Percentiles rank a stretch among this genome's conserved stretches.
phyloP scores from a whole-genome alignment of 1,140 invertebrate species.

The Drosophila bocqueti region DNA sequence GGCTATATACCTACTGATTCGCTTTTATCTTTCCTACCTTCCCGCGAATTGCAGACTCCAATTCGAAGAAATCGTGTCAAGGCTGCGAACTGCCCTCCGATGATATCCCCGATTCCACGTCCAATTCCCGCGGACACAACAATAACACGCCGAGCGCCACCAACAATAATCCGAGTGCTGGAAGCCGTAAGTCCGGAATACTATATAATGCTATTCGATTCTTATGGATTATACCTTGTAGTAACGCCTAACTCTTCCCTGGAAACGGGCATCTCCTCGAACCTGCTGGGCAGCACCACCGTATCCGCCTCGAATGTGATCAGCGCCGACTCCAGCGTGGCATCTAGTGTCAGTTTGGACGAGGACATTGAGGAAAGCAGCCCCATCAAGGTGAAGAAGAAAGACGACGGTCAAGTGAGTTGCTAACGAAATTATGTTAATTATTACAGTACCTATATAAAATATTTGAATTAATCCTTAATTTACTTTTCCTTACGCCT shows the following conservation, averaged over 20 bases:
- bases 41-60: slow-evolving; percentile 76
- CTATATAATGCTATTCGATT: not conserved
- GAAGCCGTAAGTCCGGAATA: slow-evolving; percentile 72
- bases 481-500: not conserved
- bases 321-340: slow-evolving; percentile 84
- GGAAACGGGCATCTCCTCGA: slow-evolving; percentile 82
- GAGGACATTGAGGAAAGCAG: slow-evolving; percentile 82
- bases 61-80: slow-evolving; percentile 93
- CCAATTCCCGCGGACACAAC: slow-evolving; percentile 89
- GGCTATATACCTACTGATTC: slow-evolving; percentile 54
- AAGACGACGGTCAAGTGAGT: slow-evolving; percentile 78
- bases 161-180: slow-evolving; percentile 88
- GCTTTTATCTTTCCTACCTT: slow-evolving; percentile 47
- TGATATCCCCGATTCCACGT: slow-evolving; percentile 89
- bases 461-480: not conserved
- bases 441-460: no score
- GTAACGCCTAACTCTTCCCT: slow-evolving; percentile 84
- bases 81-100: slow-evolving; percentile 93
- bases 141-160: slow-evolving; percentile 91
- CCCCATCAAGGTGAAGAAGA: slow-evolving; percentile 84
- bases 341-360: slow-evolving; percentile 83
- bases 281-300: slow-evolving; percentile 79
- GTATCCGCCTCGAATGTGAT: slow-evolving; percentile 82
- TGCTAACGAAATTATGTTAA: not conserved
- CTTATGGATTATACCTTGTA: slow-evolving; percentile 8